Evolutionary conservation across 1,140 invertebrate species (phyloP).

Genomic region (Neelides sp.): DNA sequence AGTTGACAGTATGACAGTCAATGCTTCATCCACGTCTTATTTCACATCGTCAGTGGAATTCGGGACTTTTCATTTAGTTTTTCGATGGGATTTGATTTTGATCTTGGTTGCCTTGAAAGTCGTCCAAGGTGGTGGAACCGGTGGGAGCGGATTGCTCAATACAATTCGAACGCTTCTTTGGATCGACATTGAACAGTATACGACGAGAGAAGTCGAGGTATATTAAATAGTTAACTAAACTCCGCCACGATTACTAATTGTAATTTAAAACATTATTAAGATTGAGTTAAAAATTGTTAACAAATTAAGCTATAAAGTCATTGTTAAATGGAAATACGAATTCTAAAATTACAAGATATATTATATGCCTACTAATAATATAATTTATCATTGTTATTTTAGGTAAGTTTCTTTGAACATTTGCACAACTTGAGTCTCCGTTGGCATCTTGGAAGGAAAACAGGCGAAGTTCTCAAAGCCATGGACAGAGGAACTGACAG

Average conservation of each 20-base stretch:
- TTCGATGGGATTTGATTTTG: slow-evolving; percentile 45
- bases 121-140: slow-evolving; percentile 42
- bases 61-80: slow-evolving; percentile 29
- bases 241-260: neutral
- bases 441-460: slow-evolving; percentile 49
- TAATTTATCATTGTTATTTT: too few species aligned
- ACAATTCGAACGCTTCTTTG: slow-evolving; percentile 46
- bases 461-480: slow-evolving; percentile 48
- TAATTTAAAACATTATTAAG: neutral
- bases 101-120: slow-evolving; percentile 43
- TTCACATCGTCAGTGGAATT: neutral
- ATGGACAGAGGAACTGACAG: slow-evolving; percentile 49
- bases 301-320: too few species aligned
- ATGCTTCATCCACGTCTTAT: neutral
- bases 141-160: slow-evolving; percentile 43
- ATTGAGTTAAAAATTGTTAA: too few species aligned
- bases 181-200: slow-evolving; percentile 51
- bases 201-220: slow-evolving; percentile 44
- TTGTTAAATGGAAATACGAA: too few species aligned
- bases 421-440: slow-evolving; percentile 40
- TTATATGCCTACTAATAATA: too few species aligned
- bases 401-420: slow-evolving; percentile 41
- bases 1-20: slow-evolving; percentile 28
- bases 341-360: too few species aligned
- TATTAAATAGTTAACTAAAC: slow-evolving; percentile 11